These are phyloP conservation scores for Ctena decussata DNA, from an alignment of 2,888 invertebrate genomes.

Conservation along the genomic window DNA sequence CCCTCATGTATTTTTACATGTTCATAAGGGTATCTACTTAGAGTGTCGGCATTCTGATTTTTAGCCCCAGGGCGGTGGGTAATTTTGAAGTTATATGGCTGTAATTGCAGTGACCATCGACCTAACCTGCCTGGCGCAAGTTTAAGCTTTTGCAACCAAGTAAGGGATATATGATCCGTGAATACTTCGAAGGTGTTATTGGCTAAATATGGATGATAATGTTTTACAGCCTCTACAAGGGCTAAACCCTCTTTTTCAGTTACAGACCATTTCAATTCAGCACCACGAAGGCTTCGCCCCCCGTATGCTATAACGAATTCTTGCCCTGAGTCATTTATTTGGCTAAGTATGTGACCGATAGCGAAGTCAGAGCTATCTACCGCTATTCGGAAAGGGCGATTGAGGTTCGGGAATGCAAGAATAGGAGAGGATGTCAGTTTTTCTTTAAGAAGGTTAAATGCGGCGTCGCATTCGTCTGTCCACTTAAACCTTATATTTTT, in stretches of 20 bases:
- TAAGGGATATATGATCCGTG: constrained; percentile 64
- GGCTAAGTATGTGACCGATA: constrained; percentile 40
- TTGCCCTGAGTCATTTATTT: constrained; percentile 19
- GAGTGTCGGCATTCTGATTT: constrained; percentile 49
- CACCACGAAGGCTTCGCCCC: constrained; percentile 45
- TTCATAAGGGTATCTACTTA: constrained; percentile 11
- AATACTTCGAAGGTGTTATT: constrained; percentile 49
- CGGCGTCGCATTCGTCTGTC: constrained; percentile 25
- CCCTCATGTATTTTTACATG: neutral
- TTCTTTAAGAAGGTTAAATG: constrained; percentile 27
- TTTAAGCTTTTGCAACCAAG: constrained; percentile 56
- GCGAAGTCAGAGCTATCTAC: constrained; percentile 36
- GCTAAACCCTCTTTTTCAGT: constrained; percentile 63
- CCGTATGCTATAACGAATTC: constrained; percentile 61
- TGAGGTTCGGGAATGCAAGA: constrained; percentile 35
- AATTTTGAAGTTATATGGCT: constrained; percentile 54
- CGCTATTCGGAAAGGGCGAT: constrained; percentile 28
- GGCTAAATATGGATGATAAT: constrained; percentile 59
- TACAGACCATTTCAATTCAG: constrained; percentile 51
- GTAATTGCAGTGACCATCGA: constrained; percentile 62
- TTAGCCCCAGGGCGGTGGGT: constrained; percentile 42
- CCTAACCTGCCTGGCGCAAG: constrained; percentile 41
- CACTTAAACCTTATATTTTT: constrained; percentile 41
- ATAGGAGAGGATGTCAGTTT: constrained; percentile 24
- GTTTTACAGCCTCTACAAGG: constrained; percentile 58